A percentile compares a stretch with the other conserved stretches of the same genome.
phyloP scores from a whole-genome alignment of 2,888 invertebrate genomes.

The Celastrina argiolus region DNA sequence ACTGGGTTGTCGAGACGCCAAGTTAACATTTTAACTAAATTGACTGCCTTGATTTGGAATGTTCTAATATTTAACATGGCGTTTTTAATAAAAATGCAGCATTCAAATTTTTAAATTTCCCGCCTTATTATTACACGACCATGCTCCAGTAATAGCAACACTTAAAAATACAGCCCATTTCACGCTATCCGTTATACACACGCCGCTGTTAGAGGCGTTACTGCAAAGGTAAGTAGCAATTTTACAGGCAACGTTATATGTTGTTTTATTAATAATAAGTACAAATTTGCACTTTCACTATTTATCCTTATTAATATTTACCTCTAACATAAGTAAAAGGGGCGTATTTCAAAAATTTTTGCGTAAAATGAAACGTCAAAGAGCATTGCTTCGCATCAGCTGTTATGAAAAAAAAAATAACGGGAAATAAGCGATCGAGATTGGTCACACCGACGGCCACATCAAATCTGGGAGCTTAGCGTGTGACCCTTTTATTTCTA shows the following conservation, averaged over 20 bases:
- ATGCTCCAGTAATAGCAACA: neutral
- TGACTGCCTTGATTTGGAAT: no score
- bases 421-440: constrained; percentile 68
- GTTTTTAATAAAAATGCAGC: no score
- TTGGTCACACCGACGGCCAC: constrained; percentile 77
- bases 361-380: constrained; percentile 34
- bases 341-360: neutral
- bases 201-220: neutral
- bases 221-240: neutral
- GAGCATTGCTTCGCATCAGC: constrained; percentile 60
- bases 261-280: neutral
- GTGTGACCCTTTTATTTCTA: constrained; percentile 77
- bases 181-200: neutral
- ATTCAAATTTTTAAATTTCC: neutral
- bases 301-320: neutral
- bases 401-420: constrained; percentile 74
- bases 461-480: constrained; percentile 76
- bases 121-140: neutral
- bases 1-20: no score
- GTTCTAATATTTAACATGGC: no score
- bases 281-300: neutral
- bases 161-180: neutral
- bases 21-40: no score
- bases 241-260: neutral
- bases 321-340: neutral